Evolutionary conservation across 2,113 vertebrate species (phyloP), one percentile per base, ranked within the genome.

Genomic region (Chlamydotis undulata): DNA sequence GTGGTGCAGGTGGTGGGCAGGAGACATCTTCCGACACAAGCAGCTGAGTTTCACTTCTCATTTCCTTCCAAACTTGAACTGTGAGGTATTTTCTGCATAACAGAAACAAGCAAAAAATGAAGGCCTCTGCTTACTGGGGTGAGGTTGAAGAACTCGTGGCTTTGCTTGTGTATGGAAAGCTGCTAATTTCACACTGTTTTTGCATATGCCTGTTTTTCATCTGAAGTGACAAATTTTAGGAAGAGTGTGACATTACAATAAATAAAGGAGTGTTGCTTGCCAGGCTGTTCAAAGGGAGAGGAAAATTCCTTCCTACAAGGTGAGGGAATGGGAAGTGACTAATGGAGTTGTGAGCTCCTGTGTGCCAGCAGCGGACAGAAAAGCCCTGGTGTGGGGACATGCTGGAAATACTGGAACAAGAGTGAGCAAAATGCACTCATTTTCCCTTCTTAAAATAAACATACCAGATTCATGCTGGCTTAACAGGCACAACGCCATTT

Each of bases 321-420:
- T 24, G 33, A 31, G 55, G 37, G 56, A 88, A 53, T 25, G 50
- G 29, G 28, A 78, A 47, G 25, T 50, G 33, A 47, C 28, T 49
- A 25, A 19, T 3, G 25, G 50, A 80, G 31, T 80, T 0, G 0
- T 0, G 4, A 83, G 33, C 10, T 67, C 49, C 49, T 0, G 1
- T 15, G 39, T 43, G 23, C 23, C 45, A 43, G 39, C 11, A 73
- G 33, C 2, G 11, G 24, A 7, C 37, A 84, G 77, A 65, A 45
- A 35, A 61, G 45, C 9, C 5, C 7, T 45, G 49, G 2, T 33
- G 7, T 21, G 41, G 28, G 39, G 18, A 17, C 10, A 47, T 0
- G 1, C 26, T 47, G 24, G 63, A 73, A 67, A 68, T 14, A 19
- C 3, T 47, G 65, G 19, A 26, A 65, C 26, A 41, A 61, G 22